phyloP scores from a whole-genome alignment of 1,140 invertebrate species.

The Danaus plexippus region DNA sequence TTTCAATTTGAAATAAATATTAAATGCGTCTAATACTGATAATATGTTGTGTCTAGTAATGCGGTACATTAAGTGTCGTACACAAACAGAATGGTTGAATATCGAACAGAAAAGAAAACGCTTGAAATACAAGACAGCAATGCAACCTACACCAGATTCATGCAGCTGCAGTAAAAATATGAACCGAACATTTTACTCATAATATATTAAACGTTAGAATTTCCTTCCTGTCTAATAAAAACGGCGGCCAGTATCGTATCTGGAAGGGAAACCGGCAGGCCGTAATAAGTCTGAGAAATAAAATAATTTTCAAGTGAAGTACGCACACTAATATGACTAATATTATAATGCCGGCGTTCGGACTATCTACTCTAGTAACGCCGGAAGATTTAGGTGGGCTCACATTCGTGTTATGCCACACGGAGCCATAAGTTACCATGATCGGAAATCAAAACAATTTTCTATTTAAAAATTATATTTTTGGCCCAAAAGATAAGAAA shows the following conservation, averaged over 20 bases:
- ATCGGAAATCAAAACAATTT: too few relatives aligned
- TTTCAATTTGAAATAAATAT: too few relatives aligned
- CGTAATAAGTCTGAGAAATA: slow-evolving; percentile 67
- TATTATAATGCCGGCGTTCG: slow-evolving; percentile 63
- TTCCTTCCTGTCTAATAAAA: slow-evolving; percentile 70
- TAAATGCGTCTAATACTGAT: too few relatives aligned
- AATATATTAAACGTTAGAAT: slow-evolving; percentile 64
- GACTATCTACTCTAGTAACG: slow-evolving; percentile 60
- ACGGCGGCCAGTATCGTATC: slow-evolving; percentile 51
- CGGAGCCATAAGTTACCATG: slow-evolving; percentile 13
- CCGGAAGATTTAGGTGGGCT: slow-evolving; percentile 59
- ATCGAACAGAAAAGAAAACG: slow-evolving; percentile 4
- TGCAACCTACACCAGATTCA: slow-evolving; percentile 26
- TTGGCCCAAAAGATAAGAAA: too few relatives aligned
- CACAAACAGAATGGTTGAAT: not conserved
- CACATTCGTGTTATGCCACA: slow-evolving; percentile 31
- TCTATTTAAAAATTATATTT: too few relatives aligned
- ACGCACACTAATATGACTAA: slow-evolving; percentile 68
- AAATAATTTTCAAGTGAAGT: slow-evolving; percentile 65
- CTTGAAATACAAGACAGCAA: slow-evolving; percentile 14
- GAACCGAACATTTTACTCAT: slow-evolving; percentile 33
- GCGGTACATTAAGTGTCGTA: not conserved
- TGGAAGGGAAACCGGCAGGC: slow-evolving; percentile 53
- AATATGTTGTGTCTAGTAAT: too few relatives aligned
- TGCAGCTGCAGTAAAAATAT: slow-evolving; percentile 46